These are phyloP conservation scores for Trilocha varians DNA, from an alignment of 2,888 invertebrate species.

Conservation along the genomic window DNA sequence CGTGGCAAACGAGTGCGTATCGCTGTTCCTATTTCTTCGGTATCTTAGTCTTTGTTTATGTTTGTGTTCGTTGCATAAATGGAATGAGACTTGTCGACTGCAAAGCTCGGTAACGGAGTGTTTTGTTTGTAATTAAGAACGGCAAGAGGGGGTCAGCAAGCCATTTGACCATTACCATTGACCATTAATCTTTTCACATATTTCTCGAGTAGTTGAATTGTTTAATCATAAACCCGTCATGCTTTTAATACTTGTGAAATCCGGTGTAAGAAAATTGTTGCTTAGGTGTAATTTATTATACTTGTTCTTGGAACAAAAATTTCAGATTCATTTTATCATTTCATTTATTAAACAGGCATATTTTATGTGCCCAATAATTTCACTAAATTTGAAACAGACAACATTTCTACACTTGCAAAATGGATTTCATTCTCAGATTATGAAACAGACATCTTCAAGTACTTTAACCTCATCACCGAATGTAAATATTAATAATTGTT, in stretches of 20 bases:
- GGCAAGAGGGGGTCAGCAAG: conserved; percentile 45
- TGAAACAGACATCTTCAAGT: too few species aligned
- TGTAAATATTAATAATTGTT: conserved; percentile 25
- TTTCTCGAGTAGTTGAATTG: conserved; percentile 45
- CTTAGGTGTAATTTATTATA: too few species aligned
- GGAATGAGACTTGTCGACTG: conserved; percentile 49
- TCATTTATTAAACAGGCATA: too few species aligned
- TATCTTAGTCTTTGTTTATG: conserved; percentile 46
- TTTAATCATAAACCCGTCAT: conserved; percentile 46
- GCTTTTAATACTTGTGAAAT: too few species aligned
- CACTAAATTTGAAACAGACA: too few species aligned
- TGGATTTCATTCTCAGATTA: too few species aligned
- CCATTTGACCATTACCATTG: conserved; percentile 38
- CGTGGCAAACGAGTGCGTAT: conserved; percentile 35
- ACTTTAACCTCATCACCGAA: too few species aligned
- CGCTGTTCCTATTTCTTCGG: conserved; percentile 33
- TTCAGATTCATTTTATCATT: too few species aligned
- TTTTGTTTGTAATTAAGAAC: conserved; percentile 69
- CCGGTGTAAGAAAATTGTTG: too few species aligned
- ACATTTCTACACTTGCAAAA: too few species aligned
- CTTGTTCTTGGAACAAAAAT: too few species aligned
- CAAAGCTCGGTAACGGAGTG: conserved; percentile 53
- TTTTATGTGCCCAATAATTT: too few species aligned
- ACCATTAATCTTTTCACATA: conserved; percentile 61
- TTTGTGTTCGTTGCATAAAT: conserved; percentile 53